These are phyloP conservation scores for Drosophila macrothrix DNA, from an alignment of 2,888 invertebrate species.

Conservation along the genomic window DNA sequence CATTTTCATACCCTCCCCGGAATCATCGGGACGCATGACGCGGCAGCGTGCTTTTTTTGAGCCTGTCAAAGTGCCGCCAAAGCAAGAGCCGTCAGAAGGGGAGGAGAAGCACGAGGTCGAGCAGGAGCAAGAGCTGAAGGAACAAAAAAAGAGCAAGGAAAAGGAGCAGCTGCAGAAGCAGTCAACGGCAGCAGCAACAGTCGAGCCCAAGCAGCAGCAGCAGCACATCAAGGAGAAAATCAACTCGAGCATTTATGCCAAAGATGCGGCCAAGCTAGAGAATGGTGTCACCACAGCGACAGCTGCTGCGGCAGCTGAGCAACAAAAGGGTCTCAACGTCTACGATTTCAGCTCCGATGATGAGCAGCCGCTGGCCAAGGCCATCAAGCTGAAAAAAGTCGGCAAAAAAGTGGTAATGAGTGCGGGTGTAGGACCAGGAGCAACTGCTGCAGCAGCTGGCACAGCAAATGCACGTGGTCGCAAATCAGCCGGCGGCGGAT, in stretches of 20 bases:
- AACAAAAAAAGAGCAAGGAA: background rate
- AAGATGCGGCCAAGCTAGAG: slow-evolving; percentile 66
- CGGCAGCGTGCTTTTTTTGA: slow-evolving; percentile 84
- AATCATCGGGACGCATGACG: slow-evolving; percentile 84
- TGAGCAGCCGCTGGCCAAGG: slow-evolving; percentile 86
- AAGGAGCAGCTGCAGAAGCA: background rate
- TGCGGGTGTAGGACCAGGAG: slow-evolving; percentile 9
- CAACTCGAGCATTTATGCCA: slow-evolving; percentile 69
- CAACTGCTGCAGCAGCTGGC: slow-evolving; percentile 12
- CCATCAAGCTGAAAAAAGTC: slow-evolving; percentile 83
- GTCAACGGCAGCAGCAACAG: background rate
- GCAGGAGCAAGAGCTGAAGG: slow-evolving; percentile 33
- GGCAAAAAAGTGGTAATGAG: slow-evolving; percentile 52
- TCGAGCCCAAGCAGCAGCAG: slow-evolving; percentile 11
- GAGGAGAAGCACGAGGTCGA: slow-evolving; percentile 12
- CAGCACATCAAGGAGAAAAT: slow-evolving; percentile 64
- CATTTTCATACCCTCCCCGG: slow-evolving; percentile 83
- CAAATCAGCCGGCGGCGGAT: slow-evolving; percentile 43
- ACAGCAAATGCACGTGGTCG: slow-evolving; percentile 51
- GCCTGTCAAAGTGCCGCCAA: slow-evolving; percentile 82
- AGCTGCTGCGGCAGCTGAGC: slow-evolving; percentile 42
- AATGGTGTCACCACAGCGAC: slow-evolving; percentile 56
- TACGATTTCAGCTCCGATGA: slow-evolving; percentile 87
- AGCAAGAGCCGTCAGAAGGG: slow-evolving; percentile 29
- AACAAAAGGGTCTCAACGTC: slow-evolving; percentile 73